These are phyloP conservation scores for Sinocyclocheilus anophthalmus DNA, from an alignment of 2,113 vertebrate species.

Conservation along the genomic window DNA sequence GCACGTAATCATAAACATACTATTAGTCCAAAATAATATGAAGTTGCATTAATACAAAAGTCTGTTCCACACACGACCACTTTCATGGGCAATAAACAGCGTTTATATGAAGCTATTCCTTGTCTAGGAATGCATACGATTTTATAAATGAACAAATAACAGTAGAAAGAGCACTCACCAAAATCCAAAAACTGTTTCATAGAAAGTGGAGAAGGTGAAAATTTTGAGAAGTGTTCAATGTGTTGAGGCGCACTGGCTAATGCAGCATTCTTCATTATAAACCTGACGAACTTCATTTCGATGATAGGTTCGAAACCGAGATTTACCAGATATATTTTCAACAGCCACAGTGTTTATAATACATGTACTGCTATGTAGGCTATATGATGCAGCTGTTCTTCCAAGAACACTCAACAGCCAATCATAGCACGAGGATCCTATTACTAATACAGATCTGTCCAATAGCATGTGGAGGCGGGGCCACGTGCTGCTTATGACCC, in stretches of 20 bases:
- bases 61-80: background rate
- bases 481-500: background rate
- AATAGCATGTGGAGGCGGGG: conserved; percentile 48
- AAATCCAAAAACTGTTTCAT: conserved; percentile 99
- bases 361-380: background rate
- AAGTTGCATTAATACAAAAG: background rate
- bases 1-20: background rate
- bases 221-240: conserved; percentile 95
- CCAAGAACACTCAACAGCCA: conserved; percentile 23
- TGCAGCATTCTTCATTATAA: conserved; percentile 82
- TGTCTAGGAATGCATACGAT: background rate
- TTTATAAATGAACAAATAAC: background rate
- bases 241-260: conserved; percentile 85
- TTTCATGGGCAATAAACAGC: background rate
- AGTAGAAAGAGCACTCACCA: conserved; percentile 76
- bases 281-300: conserved; percentile 87
- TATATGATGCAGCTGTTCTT: background rate
- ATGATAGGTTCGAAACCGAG: background rate
- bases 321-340: background rate
- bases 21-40: background rate
- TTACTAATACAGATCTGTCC: conserved; percentile 43
- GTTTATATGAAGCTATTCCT: background rate
- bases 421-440: conserved; percentile 25
- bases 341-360: conserved; percentile 10
- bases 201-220: conserved; percentile 96